Conservation (phyloP, 2,888 invertebrate species). For the Catocala fraxini region DNA sequence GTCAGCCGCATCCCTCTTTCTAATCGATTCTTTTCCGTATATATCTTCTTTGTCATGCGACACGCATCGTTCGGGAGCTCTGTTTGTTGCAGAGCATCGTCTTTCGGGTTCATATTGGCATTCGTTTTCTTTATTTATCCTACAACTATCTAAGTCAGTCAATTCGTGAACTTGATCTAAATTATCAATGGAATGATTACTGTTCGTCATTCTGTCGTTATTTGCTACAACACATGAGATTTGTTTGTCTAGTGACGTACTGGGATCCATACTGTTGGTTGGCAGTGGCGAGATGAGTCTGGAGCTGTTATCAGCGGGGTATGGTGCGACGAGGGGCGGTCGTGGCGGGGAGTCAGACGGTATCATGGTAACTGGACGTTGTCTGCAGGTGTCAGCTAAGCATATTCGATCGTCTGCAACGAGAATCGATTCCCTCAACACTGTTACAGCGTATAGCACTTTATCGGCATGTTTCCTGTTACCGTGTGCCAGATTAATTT, state of each 20-base stretch:
- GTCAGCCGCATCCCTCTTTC: constrained; percentile 69
- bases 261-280: constrained; percentile 31
- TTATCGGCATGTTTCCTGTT: constrained; percentile 81
- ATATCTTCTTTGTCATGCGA: constrained; percentile 73
- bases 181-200: constrained; percentile 78
- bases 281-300: constrained; percentile 28
- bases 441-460: constrained; percentile 53
- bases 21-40: constrained; percentile 77
- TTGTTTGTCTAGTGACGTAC: constrained; percentile 31
- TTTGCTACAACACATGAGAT: constrained; percentile 55
- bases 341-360: constrained; percentile 34
- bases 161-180: constrained; percentile 69
- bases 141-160: constrained; percentile 83
- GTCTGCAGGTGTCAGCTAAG: constrained; percentile 74
- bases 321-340: constrained; percentile 33
- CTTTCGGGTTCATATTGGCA: constrained; percentile 66
- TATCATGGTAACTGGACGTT: constrained; percentile 47
- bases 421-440: constrained; percentile 50
- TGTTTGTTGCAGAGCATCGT: constrained; percentile 60
- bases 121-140: constrained; percentile 66
- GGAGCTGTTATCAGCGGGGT: constrained; percentile 29
- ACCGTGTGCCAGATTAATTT: constrained; percentile 81
- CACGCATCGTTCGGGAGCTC: constrained; percentile 59
- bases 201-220: constrained; percentile 61
- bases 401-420: constrained; percentile 62